Percentiles rank a stretch among this genome's conserved stretches.
Evolutionary conservation across 2,113 vertebrate species (phyloP).

Genomic region (Oceanites oceanicus): DNA sequence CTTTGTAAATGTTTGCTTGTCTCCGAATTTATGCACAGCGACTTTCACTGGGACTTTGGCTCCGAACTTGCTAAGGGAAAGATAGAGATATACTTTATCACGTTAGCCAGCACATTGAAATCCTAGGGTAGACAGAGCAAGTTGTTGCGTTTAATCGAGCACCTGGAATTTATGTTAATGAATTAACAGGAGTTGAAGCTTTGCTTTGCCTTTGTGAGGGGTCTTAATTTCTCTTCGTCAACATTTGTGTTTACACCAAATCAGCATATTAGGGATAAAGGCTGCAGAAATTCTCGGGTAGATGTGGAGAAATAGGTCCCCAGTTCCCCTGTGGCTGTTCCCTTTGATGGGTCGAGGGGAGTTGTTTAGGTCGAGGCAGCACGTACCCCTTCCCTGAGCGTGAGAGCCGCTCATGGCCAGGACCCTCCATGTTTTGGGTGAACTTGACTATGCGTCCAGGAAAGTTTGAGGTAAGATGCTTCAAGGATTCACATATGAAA

Average conservation of each 20-base stretch:
- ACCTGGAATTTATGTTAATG: neutral
- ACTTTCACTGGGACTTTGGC: neutral
- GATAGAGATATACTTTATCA: accelerated
- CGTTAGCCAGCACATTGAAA: accelerated
- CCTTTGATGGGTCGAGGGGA: accelerated
- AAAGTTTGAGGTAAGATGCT: neutral
- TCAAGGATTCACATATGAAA: accelerated
- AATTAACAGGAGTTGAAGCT: neutral
- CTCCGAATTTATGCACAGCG: neutral
- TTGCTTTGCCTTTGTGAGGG: neutral
- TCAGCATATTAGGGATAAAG: neutral
- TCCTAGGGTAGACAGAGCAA: neutral
- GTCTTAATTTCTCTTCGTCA: neutral
- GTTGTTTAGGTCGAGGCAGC: neutral
- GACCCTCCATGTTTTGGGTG: neutral
- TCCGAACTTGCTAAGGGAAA: neutral
- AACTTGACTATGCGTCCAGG: neutral
- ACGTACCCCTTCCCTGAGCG: accelerated
- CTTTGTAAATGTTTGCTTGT: neutral
- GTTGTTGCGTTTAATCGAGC: neutral
- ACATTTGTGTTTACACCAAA: neutral
- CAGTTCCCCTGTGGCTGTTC: neutral
- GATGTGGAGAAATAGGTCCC: neutral
- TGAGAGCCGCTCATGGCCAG: neutral
- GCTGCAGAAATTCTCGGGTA: neutral